Evolutionary conservation across 2,797 vertebrate genomes (phyloP), one percentile per base, ranked within the genome.

Genomic region (Periparus ater): DNA sequence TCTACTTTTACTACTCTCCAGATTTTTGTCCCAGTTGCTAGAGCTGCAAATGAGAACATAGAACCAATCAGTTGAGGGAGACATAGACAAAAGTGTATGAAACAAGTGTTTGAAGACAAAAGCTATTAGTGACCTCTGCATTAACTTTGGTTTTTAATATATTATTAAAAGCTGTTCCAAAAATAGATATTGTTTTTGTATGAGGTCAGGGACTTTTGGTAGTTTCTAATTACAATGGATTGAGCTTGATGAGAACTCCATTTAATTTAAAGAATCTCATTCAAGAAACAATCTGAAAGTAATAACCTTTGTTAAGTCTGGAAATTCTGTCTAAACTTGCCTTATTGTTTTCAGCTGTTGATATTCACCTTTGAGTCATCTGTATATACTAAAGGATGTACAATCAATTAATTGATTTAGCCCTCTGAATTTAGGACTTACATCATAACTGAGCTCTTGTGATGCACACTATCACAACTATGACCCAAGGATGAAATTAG

Each of bases 121-220:
- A n/a, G 66, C 66, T 92, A 60, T 34, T 48, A 47, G 34, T 60
- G 48, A 84, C 79, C 48, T 78, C 50, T 11, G 3, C 62, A 51
- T 76, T 85, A 93, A 62, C 32, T 89, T 93, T 70, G 14, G 18
- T 29, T 47, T 30, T 94, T 91, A 76, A 80, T 93, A 22, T 55
- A 91, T 85, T 93, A 68, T 62, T 94, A 47, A 93, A 89, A 82
- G 21, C 36, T 66, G 19, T 75, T 88, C 62, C 76, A 90, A 17
- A 57, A 84, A 53, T 81, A 62, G 9, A 32, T 74, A 72, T 73
- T 84, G 20, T 70, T 95, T 95, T 74, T 72, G 25, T 63, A 44
- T 45, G 57, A 89, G 72, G 42, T 88, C 51, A 85, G 83, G 32
- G 44, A 79, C 22, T 83, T 81, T 30, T 75, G n/a, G 13, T 72